Evolutionary conservation across 2,113 vertebrate genomes (phyloP).

Genomic region (Periophthalmus modestus): DNA sequence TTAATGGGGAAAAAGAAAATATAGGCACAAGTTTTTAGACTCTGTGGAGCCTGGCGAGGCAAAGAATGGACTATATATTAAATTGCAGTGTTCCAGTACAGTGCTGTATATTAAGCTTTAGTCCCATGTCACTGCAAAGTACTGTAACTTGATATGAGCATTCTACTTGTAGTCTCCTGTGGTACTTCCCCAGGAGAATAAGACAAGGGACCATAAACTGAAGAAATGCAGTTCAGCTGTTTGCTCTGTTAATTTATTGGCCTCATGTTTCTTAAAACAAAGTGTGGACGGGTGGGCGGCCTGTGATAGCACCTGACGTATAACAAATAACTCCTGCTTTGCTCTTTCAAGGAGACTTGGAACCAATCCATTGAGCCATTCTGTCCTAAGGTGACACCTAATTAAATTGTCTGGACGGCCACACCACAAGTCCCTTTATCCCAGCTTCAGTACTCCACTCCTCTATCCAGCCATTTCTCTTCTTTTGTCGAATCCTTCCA

Average conservation of each 20-base stretch:
- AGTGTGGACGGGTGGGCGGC: conserved; percentile 58
- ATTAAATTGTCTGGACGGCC: conserved; percentile 78
- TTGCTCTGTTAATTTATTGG: conserved; percentile 66
- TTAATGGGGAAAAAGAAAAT: conserved; percentile 20
- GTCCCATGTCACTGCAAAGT: conserved; percentile 21
- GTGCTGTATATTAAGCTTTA: conserved; percentile 27
- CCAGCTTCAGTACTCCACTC: conserved; percentile 29
- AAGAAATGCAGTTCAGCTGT: conserved; percentile 49
- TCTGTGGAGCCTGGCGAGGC: conserved; percentile 23
- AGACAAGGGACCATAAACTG: conserved; percentile 30
- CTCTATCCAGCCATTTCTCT: conserved; percentile 26
- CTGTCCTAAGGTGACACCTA: conserved; percentile 78
- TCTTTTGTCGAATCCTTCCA: conserved; percentile 30
- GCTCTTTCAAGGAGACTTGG: conserved; percentile 80
- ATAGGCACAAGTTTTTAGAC: conserved; percentile 20
- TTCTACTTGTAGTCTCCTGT: conserved; percentile 2
- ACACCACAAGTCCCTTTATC: conserved; percentile 45
- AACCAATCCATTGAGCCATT: conserved; percentile 71
- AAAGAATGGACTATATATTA: conserved; percentile 7
- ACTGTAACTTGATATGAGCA: conserved; percentile 34
- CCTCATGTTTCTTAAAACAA: conserved; percentile 70
- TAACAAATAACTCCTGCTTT: conserved; percentile 75
- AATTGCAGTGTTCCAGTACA: conserved; percentile 15
- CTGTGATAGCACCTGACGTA: conserved; percentile 68
- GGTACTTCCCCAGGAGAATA: conserved; percentile 14